Conservation (phyloP, 2,888 invertebrate species). For the Mesochorus sp. region DNA sequence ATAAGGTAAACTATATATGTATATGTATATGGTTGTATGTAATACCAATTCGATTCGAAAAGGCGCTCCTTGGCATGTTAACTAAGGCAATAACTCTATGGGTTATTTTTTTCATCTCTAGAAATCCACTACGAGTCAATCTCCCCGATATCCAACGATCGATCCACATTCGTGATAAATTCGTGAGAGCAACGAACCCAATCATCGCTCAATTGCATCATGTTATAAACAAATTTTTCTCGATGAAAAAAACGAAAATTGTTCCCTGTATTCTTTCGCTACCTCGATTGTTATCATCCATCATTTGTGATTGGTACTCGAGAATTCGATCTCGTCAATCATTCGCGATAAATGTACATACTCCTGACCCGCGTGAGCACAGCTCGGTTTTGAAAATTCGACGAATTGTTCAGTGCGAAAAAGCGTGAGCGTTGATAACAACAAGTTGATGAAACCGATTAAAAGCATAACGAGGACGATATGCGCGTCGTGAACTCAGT, state of each 20-base stretch:
- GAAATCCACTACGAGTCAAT: slow-evolving; percentile 17
- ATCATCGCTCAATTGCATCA: neutral
- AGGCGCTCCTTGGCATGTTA: slow-evolving; percentile 29
- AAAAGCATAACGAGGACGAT: slow-evolving; percentile 77
- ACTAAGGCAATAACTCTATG: slow-evolving; percentile 16
- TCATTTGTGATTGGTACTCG: neutral
- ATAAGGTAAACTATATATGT: slow-evolving; percentile 19
- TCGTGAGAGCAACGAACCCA: neutral
- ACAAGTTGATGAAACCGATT: slow-evolving; percentile 80
- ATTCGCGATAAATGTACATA: neutral
- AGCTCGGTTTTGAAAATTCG: neutral
- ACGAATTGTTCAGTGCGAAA: neutral
- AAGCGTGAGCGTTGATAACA: slow-evolving; percentile 68
- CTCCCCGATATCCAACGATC: neutral
- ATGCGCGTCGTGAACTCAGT: slow-evolving; percentile 55
- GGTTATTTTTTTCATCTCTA: neutral
- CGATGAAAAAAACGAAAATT: neutral
- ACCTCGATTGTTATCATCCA: too few species aligned
- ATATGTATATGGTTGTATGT: neutral
- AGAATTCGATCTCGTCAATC: neutral
- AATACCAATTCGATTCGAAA: neutral
- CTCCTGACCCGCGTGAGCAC: neutral
- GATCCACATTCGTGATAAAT: slow-evolving; percentile 28
- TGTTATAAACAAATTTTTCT: neutral
- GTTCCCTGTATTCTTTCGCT: neutral